Base-by-base conservation (phyloP, 2,888 invertebrate species). In the Drosophila anomalata region DNA sequence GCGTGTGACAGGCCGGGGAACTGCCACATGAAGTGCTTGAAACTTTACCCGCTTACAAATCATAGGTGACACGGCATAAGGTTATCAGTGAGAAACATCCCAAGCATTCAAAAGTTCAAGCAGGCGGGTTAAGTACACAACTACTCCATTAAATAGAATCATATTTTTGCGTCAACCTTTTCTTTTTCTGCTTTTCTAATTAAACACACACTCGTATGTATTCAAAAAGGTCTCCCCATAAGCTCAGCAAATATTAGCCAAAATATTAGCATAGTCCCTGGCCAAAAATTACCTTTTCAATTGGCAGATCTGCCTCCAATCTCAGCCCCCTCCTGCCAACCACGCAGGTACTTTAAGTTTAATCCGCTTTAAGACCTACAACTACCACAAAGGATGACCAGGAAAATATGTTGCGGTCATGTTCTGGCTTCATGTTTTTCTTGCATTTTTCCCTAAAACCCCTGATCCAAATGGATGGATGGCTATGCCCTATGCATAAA, bases 341-440 rank as follows among this genome's bases (percentile, higher is more conserved):
- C 54, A 51, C 39, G 39, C 44, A 51, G 26, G 33, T 44, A 65
- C 51, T 46, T 58, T 29, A 65, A 52, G 72, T 72, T 72, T 72
- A 72, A 72, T 71, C 71, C 71, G 72, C 58, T 72, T 72, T 72
- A 72, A 72, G 69, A 62, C 69, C 44, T 22, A 44, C 68, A 41
- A 68, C 51, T 51, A 48, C 62, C 33, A 67, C 52, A 53, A 58
- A 54, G 68, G 53, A 31, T 54, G 71, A 36, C 57, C 71, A 53
- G 71, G 33, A 58, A 59, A 72, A 72, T 72, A 72, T 66, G 72
- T 66, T 72, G 72, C 66, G 72, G 72, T 66, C 55, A 66, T 67
- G 66, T 67, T 66, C 50, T 39, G 66, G 56, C 48, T 65, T 46
- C 17, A 24, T 63, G 50, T 70, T 70, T 42, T 66, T 47, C 9